Base-by-base conservation (phyloP, 2,888 invertebrate genomes). In the Nemurella pictetii region DNA sequence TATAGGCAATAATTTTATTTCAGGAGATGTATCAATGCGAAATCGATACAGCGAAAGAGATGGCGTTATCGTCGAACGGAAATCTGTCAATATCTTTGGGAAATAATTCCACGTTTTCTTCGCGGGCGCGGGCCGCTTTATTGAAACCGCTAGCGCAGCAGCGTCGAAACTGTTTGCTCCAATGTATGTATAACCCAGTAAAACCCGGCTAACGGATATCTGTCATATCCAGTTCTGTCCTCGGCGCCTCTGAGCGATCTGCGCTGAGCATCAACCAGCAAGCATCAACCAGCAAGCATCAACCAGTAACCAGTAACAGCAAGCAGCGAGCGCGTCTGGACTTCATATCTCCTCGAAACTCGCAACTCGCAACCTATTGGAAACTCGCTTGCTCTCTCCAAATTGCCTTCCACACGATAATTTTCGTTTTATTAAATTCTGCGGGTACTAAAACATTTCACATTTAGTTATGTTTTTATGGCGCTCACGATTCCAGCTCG, bases 21-120 rank as follows among this genome's bases (percentile, higher is more conserved):
- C 55, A 55, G 55, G 12, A 75, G 75, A 75, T 75, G 75, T 75
- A 28, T 75, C 75, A 75, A 75, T 75, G 75, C 27, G 29, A 75
- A 75, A 29, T 75, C 75, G 29, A 75, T 29, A 26, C 29, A 28
- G 2, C 27, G 75, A 29, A n/a, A 75, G 29, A 75, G 29, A 25
- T n/a, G 75, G 9, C 27, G 75, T 27, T 75, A 75, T 55, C 55
- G 55, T 55, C 55, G 20, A 55, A 78, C 30, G 78, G 78, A 78
- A 78, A 78, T 30, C 78, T 78, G 78, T 78, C 78, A 30, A 78
- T 78, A 30, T 78, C 78, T 55, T 55, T 55, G 20, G n/a, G 55
- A 55, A 55, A 55, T 55, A 15, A 55, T 55, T 55, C 20, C 55
- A 55, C 55, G 20, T 55, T 55, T 55, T 55, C 55, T 20, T 7